phyloP scores from a whole-genome alignment of 2,113 vertebrate genomes.

The Rhea pennata region DNA sequence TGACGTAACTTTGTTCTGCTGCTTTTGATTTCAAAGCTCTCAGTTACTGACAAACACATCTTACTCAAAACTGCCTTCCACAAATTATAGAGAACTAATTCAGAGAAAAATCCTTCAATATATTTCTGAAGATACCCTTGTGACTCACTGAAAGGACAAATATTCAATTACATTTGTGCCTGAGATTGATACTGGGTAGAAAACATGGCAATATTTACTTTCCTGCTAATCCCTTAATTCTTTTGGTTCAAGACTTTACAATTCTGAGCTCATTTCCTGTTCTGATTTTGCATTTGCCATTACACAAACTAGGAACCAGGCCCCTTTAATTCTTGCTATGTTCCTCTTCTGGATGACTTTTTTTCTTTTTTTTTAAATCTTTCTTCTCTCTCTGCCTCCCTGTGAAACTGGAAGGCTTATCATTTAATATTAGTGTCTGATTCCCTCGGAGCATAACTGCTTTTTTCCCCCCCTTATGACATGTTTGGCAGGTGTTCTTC shows the following conservation, averaged over 20 bases:
- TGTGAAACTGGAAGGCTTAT: background rate
- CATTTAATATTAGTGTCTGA: background rate
- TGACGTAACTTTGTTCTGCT: background rate
- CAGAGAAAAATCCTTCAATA: background rate
- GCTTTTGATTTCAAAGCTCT: background rate
- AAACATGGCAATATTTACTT: background rate
- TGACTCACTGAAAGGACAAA: background rate
- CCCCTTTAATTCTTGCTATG: accelerated
- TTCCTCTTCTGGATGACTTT: background rate
- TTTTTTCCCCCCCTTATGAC: background rate
- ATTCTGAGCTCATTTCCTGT: background rate
- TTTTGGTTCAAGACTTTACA: background rate
- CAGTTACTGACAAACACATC: accelerated
- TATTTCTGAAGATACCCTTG: background rate
- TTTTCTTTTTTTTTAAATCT: no score
- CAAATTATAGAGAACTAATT: background rate
- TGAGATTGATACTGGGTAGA: background rate
- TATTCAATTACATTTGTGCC: background rate
- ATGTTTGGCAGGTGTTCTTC: background rate
- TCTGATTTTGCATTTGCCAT: background rate
- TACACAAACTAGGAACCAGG: background rate
- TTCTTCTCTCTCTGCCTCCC: background rate
- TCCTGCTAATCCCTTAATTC: background rate
- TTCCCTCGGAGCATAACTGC: background rate
- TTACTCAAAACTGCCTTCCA: background rate